Evolutionary conservation across 1,140 invertebrate genomes (phyloP).

Genomic region (Hirudo medicinalis): DNA sequence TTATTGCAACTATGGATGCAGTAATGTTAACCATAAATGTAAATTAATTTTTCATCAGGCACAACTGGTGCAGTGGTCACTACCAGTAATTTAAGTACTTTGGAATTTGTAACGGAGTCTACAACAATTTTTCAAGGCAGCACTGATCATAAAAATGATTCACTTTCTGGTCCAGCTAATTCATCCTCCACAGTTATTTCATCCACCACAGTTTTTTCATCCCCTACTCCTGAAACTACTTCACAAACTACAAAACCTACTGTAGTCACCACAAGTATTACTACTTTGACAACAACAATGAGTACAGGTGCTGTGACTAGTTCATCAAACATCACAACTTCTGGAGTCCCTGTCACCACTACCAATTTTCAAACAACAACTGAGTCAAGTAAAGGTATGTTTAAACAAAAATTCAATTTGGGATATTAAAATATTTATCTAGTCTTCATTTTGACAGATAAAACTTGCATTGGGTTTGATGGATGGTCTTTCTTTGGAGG

Average conservation of each 20-base stretch:
- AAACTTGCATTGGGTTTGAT: background rate
- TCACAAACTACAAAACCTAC: background rate
- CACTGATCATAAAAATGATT: too few species aligned
- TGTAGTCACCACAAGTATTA: background rate
- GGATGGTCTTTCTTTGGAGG: slow-evolving; percentile 6
- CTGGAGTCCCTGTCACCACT: background rate
- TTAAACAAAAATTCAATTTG: background rate
- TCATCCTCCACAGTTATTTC: background rate
- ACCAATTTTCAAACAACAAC: slow-evolving; percentile 2
- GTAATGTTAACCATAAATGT: too few species aligned
- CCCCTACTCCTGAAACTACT: background rate
- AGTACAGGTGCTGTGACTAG: background rate
- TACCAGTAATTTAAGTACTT: too few species aligned
- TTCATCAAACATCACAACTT: background rate
- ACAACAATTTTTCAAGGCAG: too few species aligned
- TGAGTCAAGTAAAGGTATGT: background rate
- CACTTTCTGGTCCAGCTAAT: too few species aligned
- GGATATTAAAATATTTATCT: background rate
- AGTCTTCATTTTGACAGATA: background rate
- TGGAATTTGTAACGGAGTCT: too few species aligned
- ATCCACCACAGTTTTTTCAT: background rate
- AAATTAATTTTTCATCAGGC: too few species aligned
- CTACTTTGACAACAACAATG: background rate
- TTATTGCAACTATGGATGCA: too few species aligned
- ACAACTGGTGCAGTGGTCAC: too few species aligned